Conservation (phyloP, 1,140 invertebrate genomes). For the Psilanteris sp. region DNA sequence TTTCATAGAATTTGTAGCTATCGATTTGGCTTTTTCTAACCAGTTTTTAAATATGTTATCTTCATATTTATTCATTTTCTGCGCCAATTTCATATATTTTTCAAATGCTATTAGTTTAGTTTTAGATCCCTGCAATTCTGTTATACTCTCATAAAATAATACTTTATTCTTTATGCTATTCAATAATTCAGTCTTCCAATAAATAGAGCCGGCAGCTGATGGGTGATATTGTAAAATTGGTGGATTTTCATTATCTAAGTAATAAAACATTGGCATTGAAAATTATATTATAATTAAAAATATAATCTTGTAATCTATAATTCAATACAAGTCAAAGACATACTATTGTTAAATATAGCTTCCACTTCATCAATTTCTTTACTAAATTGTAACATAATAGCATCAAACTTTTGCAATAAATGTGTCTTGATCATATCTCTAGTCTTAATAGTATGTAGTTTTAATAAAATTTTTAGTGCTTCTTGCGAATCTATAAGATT, state of each 20-base stretch:
- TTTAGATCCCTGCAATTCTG: constrained; percentile 87
- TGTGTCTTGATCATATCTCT: constrained; percentile 85
- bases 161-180: constrained; percentile 88
- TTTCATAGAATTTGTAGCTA: constrained; percentile 83
- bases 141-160: constrained; percentile 86
- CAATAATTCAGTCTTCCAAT: constrained; percentile 89
- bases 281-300: constrained; percentile 3
- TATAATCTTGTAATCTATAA: too few relatives aligned
- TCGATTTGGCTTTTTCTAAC: constrained; percentile 80
- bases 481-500: constrained; percentile 86
- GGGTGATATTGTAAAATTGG: constrained; percentile 88
- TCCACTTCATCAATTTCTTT: constrained; percentile 88
- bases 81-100: constrained; percentile 87
- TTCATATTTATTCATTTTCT: constrained; percentile 88
- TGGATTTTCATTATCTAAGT: constrained; percentile 85
- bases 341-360: constrained; percentile 83
- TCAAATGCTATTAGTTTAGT: constrained; percentile 86
- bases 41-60: constrained; percentile 84
- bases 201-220: constrained; percentile 88
- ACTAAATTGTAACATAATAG: constrained; percentile 90
- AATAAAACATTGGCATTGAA: constrained; percentile 9
- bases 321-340: background rate
- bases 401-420: constrained; percentile 89
- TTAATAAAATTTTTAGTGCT: constrained; percentile 88
- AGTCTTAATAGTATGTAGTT: constrained; percentile 89